phyloP scores from a whole-genome alignment of 2,797 vertebrate genomes.

The Coregonus suidteri region DNA sequence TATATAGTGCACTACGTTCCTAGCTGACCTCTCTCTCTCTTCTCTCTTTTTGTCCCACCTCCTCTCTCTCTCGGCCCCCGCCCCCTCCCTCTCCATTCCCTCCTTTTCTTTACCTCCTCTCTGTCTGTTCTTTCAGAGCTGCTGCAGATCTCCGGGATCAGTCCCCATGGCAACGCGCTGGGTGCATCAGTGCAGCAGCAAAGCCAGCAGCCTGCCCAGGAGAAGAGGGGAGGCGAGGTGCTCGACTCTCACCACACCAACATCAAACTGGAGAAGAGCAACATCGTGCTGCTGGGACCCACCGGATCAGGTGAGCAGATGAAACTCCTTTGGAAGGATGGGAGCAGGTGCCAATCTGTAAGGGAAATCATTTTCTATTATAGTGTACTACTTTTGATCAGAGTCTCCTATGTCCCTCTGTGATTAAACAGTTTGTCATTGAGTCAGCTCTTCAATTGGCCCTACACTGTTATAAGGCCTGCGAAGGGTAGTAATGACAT shows the following conservation, averaged over 20 bases:
- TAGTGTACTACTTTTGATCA: background rate
- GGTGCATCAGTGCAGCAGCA: slow-evolving; percentile 87
- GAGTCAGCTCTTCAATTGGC: background rate
- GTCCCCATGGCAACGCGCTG: slow-evolving; percentile 85
- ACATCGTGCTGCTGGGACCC: slow-evolving; percentile 87
- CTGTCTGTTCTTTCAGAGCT: slow-evolving; percentile 69
- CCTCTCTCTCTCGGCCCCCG: too few species aligned
- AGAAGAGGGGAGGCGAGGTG: slow-evolving; percentile 85
- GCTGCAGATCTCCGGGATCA: slow-evolving; percentile 88
- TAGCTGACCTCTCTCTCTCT: too few species aligned
- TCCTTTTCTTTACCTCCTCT: too few species aligned
- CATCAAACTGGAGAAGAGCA: slow-evolving; percentile 91
- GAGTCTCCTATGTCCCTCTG: background rate
- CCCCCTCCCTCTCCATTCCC: too few species aligned
- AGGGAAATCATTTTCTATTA: background rate
- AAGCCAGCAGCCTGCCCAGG: slow-evolving; percentile 82
- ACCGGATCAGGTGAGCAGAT: slow-evolving; percentile 83
- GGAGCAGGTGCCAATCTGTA: background rate
- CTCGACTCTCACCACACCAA: slow-evolving; percentile 83
- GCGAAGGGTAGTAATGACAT: background rate
- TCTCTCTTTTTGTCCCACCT: too few species aligned
- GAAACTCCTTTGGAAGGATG: background rate
- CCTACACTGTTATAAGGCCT: background rate
- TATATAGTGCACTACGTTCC: too few species aligned
- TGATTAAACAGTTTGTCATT: background rate